A percentile compares a stretch with the other conserved stretches of the same genome.
Conservation (phyloP, 2,888 invertebrate species). For the Nesidiocoris tenuis region DNA sequence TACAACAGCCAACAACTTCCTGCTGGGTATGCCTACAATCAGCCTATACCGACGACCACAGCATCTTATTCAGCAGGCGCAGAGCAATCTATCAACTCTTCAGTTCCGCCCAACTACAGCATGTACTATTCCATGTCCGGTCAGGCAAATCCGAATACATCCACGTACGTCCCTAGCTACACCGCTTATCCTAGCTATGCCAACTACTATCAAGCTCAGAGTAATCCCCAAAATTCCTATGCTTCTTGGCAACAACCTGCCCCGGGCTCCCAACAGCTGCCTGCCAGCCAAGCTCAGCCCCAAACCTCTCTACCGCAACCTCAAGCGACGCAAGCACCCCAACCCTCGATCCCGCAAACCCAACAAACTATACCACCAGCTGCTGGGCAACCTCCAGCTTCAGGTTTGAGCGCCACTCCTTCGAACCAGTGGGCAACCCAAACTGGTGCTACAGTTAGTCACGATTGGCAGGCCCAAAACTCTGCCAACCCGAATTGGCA, state of each 20-base stretch:
- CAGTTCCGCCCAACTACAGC: slow-evolving; percentile 13
- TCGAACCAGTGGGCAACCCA: slow-evolving; percentile 2
- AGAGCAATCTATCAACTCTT: slow-evolving; percentile 3
- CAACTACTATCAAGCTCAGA: slow-evolving; percentile 8
- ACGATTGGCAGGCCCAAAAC: neutral
- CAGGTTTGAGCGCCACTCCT: neutral
- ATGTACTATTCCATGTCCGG: slow-evolving; percentile 24
- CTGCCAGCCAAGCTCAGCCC: neutral
- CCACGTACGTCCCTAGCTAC: slow-evolving; percentile 19
- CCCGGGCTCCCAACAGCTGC: slow-evolving; percentile 4
- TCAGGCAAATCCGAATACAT: slow-evolving; percentile 15
- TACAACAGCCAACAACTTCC: neutral
- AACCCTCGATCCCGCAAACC: no score
- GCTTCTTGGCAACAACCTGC: slow-evolving; percentile 11
- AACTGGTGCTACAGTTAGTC: neutral
- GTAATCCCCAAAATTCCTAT: neutral
- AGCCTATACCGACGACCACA: neutral
- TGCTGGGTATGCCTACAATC: neutral
- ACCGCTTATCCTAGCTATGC: slow-evolving; percentile 11
- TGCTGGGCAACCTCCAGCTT: slow-evolving; percentile 2
- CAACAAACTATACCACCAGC: neutral
- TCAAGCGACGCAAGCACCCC: no score
- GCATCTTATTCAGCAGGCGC: neutral
- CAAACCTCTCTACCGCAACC: neutral
- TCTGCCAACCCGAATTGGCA: slow-evolving; percentile 1